A percentile compares a stretch with the other conserved stretches of the same genome.
Evolutionary conservation across 2,797 vertebrate species (phyloP).

Genomic region (Geotrypetes seraphini): DNA sequence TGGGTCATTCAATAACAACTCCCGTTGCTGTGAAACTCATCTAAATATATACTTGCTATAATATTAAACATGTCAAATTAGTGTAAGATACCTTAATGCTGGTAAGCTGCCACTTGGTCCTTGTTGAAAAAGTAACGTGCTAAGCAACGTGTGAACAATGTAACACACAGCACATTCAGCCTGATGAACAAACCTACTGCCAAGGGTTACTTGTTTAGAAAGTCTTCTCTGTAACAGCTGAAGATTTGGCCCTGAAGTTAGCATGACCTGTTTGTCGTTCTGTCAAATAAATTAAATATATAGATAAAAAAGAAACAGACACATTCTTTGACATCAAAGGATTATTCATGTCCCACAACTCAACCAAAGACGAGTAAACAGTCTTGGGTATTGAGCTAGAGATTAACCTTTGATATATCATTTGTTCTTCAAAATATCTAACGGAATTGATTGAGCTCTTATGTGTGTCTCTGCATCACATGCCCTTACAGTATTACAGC

Average conservation of each 20-base stretch:
- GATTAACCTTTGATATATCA: background rate
- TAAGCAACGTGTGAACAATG: no score
- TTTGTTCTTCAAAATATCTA: background rate
- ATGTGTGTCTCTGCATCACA: background rate
- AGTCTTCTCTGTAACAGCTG: background rate
- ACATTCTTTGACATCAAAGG: background rate
- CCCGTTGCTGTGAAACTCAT: no score
- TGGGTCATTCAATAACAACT: no score
- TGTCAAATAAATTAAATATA: background rate
- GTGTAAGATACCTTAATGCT: no score
- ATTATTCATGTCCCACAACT: background rate
- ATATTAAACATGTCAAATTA: no score
- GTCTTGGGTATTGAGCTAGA: background rate
- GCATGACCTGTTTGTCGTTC: background rate
- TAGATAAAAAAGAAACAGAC: background rate
- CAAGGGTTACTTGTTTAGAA: no score
- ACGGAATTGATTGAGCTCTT: background rate
- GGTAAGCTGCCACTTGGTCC: no score
- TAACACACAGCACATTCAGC: no score
- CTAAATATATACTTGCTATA: no score
- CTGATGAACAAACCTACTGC: no score
- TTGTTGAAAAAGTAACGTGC: no score
- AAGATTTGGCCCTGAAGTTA: background rate
- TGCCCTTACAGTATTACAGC: no score
- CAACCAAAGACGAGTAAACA: background rate